These are phyloP conservation scores for Drosophila affinis DNA, from an alignment of 2,888 invertebrate species.

Conservation along the genomic window DNA sequence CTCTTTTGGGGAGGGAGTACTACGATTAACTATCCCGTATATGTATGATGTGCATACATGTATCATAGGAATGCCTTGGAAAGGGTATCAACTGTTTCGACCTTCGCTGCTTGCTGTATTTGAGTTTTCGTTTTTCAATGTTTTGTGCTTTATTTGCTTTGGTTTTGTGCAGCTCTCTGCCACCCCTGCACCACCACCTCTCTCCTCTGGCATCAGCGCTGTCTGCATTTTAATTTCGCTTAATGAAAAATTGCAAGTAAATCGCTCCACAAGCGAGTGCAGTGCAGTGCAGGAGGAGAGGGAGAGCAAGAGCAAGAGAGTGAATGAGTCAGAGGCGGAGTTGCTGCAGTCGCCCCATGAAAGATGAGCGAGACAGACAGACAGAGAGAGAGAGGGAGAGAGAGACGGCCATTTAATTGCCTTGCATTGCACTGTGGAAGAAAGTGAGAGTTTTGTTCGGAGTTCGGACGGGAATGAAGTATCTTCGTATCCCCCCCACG, in stretches of 20 bases:
- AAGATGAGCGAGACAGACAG: not conserved
- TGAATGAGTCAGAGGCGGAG: slow-evolving; percentile 46
- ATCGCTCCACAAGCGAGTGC: slow-evolving; percentile 9
- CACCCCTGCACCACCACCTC: not conserved
- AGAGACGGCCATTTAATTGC: slow-evolving; percentile 42
- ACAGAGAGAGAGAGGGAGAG: not conserved
- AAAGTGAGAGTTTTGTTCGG: slow-evolving; percentile 43
- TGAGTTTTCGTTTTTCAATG: slow-evolving; percentile 48
- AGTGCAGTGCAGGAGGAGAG: slow-evolving; percentile 36
- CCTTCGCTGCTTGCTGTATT: slow-evolving; percentile 5
- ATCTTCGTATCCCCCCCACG: slow-evolving; percentile 11
- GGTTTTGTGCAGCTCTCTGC: not conserved
- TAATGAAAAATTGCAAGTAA: slow-evolving; percentile 72
- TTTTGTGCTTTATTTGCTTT: slow-evolving; percentile 37
- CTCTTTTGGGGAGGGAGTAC: not conserved
- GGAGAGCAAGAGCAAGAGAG: slow-evolving; percentile 25
- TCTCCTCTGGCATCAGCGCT: slow-evolving; percentile 23
- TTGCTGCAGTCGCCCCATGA: not conserved
- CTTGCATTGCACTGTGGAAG: slow-evolving; percentile 26
- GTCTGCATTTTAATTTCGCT: slow-evolving; percentile 77
- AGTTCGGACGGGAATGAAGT: slow-evolving; percentile 17
- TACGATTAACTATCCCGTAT: not conserved
- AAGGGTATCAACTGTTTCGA: not conserved
- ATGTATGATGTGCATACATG: not conserved
- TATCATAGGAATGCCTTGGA: not conserved